phyloP scores from a whole-genome alignment of 2,113 vertebrate genomes.

The Rhinichthys klamathensis region DNA sequence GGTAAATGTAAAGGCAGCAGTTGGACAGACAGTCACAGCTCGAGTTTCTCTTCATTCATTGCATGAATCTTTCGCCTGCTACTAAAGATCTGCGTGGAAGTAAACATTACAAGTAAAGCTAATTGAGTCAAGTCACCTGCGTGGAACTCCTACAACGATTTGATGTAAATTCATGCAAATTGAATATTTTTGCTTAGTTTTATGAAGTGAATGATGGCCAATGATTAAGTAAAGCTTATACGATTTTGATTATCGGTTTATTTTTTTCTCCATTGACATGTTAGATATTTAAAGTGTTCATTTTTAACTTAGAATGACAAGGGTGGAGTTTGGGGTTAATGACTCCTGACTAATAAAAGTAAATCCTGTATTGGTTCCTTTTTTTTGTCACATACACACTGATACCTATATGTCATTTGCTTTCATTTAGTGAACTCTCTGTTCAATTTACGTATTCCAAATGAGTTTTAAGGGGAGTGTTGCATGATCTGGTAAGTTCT shows the following conservation, averaged over 20 bases:
- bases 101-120: too few relatives aligned
- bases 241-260: background rate
- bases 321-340: background rate
- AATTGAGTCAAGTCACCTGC: too few relatives aligned
- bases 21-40: too few relatives aligned
- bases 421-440: background rate
- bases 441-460: background rate
- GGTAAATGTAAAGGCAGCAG: too few relatives aligned
- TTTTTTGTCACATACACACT: background rate
- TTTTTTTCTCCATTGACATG: background rate
- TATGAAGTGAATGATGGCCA: background rate
- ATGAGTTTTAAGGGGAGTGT: background rate
- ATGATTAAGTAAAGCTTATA: background rate
- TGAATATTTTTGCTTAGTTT: background rate
- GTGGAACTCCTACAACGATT: background rate
- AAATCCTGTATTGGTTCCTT: slow-evolving; percentile 31
- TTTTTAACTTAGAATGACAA: background rate
- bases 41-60: too few relatives aligned
- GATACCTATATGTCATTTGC: background rate
- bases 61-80: too few relatives aligned
- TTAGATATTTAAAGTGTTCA: background rate
- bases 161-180: background rate
- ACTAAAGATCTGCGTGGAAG: too few relatives aligned
- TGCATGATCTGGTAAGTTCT: slow-evolving; percentile 17
- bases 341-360: background rate